A percentile compares a stretch with the other conserved stretches of the same genome.
These are phyloP conservation scores for Trichechus manatus DNA, from an alignment of 2,113 vertebrate genomes.

Conservation along the genomic window DNA sequence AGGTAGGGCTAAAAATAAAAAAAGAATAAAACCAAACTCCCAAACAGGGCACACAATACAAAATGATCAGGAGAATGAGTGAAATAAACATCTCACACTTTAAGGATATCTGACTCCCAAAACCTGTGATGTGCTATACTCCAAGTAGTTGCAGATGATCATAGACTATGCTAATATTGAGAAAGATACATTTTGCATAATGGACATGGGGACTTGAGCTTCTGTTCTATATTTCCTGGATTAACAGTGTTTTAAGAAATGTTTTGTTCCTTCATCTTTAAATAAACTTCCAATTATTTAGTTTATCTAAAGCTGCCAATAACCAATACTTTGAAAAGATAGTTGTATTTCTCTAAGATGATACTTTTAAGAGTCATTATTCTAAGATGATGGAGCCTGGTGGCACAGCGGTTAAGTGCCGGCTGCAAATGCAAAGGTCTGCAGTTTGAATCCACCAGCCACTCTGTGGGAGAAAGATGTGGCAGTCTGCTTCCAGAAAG, in stretches of 20 bases:
- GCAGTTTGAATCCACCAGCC: too few species aligned
- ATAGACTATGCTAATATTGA: not conserved
- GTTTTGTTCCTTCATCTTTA: constrained; percentile 33
- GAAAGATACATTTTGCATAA: not conserved
- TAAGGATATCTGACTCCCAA: not conserved
- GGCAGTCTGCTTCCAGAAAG: too few species aligned
- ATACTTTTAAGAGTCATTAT: not conserved
- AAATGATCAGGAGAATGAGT: not conserved
- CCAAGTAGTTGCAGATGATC: not conserved
- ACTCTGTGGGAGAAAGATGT: too few species aligned
- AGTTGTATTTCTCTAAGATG: not conserved
- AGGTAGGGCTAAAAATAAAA: not conserved
- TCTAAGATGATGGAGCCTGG: too few species aligned
- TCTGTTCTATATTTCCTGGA: not conserved
- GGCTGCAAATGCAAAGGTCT: too few species aligned
- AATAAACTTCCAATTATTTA: constrained; percentile 33
- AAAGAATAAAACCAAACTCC: not conserved
- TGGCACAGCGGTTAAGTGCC: too few species aligned
- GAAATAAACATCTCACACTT: constrained; percentile 19
- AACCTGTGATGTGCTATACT: not conserved
- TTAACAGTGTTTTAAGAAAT: constrained; percentile 44
- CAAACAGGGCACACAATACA: not conserved
- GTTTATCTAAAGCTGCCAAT: constrained; percentile 36
- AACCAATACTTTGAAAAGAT: constrained; percentile 14
- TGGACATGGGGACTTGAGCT: not conserved